These are phyloP conservation scores for Halesus radiatus DNA, from an alignment of 1,140 invertebrate genomes.

Conservation along the genomic window DNA sequence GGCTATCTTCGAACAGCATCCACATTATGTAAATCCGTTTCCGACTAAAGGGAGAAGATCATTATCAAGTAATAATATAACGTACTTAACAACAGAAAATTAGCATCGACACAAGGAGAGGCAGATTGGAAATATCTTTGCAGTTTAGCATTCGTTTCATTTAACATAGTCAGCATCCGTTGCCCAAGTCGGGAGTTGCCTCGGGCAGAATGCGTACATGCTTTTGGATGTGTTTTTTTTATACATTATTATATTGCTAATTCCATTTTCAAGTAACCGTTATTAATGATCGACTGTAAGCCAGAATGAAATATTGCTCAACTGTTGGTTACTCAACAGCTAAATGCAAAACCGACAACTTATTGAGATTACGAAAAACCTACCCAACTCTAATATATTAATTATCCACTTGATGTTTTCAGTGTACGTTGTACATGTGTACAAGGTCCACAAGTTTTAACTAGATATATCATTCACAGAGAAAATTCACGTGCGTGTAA, in stretches of 20 bases:
- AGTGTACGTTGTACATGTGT: background rate
- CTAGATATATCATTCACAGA: too few species aligned
- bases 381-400: constrained; percentile 24
- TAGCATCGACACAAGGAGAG: background rate
- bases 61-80: constrained; percentile 4
- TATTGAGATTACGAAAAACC: constrained; percentile 11
- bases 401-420: constrained; percentile 32
- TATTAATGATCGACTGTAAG: background rate
- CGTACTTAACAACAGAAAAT: background rate
- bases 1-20: background rate
- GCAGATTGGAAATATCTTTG: background rate
- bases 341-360: background rate
- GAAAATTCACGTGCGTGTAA: background rate
- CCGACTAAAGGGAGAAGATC: constrained; percentile 4
- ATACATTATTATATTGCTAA: background rate
- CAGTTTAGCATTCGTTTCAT: background rate
- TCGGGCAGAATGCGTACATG: background rate
- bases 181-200: background rate
- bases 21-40: constrained; percentile 9
- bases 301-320: constrained; percentile 1
- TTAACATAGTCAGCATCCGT: background rate
- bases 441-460: background rate
- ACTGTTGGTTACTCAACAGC: constrained; percentile 20
- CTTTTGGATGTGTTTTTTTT: background rate
- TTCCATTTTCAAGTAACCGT: background rate